These are phyloP conservation scores for Magallana ariakensis DNA, from an alignment of 1,140 invertebrate genomes.

Conservation along the genomic window DNA sequence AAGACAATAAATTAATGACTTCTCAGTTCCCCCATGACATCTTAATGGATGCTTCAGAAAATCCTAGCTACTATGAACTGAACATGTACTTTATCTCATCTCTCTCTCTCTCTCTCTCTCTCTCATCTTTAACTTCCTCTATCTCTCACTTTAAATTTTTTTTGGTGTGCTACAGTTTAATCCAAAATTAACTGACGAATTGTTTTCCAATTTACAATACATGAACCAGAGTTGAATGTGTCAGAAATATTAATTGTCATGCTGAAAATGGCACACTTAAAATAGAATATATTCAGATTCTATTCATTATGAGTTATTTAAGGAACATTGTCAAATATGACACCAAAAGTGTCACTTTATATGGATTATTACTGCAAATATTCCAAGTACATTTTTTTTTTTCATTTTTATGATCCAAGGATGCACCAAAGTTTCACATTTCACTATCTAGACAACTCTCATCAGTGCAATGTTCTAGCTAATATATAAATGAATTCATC, in stretches of 20 bases:
- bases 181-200: too few relatives aligned
- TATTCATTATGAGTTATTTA: background rate
- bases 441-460: background rate
- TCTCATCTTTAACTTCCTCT: too few relatives aligned
- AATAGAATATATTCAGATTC: background rate
- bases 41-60: slow-evolving; percentile 17
- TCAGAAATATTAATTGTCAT: slow-evolving; percentile 9
- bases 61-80: background rate
- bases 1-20: slow-evolving; percentile 25
- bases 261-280: background rate
- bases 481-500: background rate
- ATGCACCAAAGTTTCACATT: too few relatives aligned
- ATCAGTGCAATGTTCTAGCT: background rate
- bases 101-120: too few relatives aligned
- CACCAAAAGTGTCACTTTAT: background rate
- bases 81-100: background rate
- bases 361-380: background rate
- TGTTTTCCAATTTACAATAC: too few relatives aligned
- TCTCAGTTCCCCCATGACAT: slow-evolving; percentile 7
- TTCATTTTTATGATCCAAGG: too few relatives aligned
- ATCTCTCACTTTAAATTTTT: too few relatives aligned
- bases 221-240: background rate
- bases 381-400: background rate
- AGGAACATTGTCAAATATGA: slow-evolving; percentile 15
- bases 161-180: too few relatives aligned